phyloP scores from a whole-genome alignment of 2,888 invertebrate genomes.

The Cataglyphis altisquamis region DNA sequence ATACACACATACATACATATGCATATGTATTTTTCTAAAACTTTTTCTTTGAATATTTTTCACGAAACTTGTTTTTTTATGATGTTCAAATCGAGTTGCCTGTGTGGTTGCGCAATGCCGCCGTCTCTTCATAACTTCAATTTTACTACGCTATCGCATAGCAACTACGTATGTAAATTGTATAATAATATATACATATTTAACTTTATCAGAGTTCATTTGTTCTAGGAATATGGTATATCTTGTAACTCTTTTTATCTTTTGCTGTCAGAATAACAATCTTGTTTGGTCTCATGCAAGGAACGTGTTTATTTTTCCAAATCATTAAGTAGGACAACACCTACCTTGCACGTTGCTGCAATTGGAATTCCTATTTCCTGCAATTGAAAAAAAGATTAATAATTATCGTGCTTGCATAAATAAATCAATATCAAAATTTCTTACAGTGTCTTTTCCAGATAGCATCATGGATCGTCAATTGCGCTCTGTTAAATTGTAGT shows the following conservation, averaged over 20 bases:
- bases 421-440: conserved; percentile 50
- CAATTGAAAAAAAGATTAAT: conserved; percentile 29
- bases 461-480: conserved; percentile 70
- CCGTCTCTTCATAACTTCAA: conserved; percentile 55
- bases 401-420: conserved; percentile 54
- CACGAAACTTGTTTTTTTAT: conserved; percentile 59
- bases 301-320: conserved; percentile 61
- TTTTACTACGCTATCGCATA: conserved; percentile 55
- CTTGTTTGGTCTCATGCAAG: conserved; percentile 53
- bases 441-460: conserved; percentile 67
- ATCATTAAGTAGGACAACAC: conserved; percentile 38
- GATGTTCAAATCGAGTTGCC: conserved; percentile 55
- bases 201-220: conserved; percentile 62
- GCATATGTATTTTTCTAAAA: conserved; percentile 53
- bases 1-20: conserved; percentile 32
- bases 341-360: conserved; percentile 24
- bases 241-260: conserved; percentile 36
- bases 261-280: conserved; percentile 38
- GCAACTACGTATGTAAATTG: conserved; percentile 48
- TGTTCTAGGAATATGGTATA: conserved; percentile 62
- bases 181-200: conserved; percentile 50
- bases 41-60: conserved; percentile 61
- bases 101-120: conserved; percentile 41
- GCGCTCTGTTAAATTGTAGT: conserved; percentile 76
- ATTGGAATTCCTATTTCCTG: conserved; percentile 36